A percentile compares a stretch with the other conserved stretches of the same genome.
Evolutionary conservation across 1,140 invertebrate genomes (phyloP).

Genomic region (Panagrolaimus sp.): DNA sequence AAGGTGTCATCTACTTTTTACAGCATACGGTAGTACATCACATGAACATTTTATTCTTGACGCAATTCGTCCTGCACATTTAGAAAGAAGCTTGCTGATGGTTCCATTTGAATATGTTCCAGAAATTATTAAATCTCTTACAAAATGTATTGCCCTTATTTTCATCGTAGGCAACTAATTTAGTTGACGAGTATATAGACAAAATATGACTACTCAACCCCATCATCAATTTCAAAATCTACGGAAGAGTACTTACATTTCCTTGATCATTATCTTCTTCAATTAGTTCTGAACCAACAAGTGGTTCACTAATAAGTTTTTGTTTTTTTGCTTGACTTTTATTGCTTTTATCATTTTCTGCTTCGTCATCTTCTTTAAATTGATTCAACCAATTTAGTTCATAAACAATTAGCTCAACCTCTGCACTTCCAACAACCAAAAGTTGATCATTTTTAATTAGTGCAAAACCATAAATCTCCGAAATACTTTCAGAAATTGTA

Average conservation of each 20-base stretch:
- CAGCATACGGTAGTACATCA: constrained; percentile 69
- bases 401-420: constrained; percentile 78
- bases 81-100: constrained; percentile 79
- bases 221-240: no score
- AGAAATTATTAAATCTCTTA: constrained; percentile 71
- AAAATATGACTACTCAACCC: no score
- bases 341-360: constrained; percentile 61
- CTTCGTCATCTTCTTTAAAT: constrained; percentile 60
- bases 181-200: no score
- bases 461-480: constrained; percentile 76
- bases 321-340: constrained; percentile 48
- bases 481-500: constrained; percentile 63
- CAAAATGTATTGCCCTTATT: constrained; percentile 67
- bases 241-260: constrained; percentile 43
- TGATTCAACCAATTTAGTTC: constrained; percentile 61
- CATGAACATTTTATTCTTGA: constrained; percentile 75
- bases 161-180: no score
- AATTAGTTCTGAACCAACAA: constrained; percentile 40
- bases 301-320: constrained; percentile 23
- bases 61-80: constrained; percentile 70
- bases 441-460: constrained; percentile 63
- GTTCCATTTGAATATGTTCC: constrained; percentile 76
- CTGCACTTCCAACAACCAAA: constrained; percentile 77
- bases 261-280: constrained; percentile 56
- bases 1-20: constrained; percentile 67